A percentile compares a stretch with the other conserved stretches of the same genome.
These are phyloP conservation scores for Reticulitermes speratus DNA, from an alignment of 1,140 invertebrate species.

Conservation along the genomic window DNA sequence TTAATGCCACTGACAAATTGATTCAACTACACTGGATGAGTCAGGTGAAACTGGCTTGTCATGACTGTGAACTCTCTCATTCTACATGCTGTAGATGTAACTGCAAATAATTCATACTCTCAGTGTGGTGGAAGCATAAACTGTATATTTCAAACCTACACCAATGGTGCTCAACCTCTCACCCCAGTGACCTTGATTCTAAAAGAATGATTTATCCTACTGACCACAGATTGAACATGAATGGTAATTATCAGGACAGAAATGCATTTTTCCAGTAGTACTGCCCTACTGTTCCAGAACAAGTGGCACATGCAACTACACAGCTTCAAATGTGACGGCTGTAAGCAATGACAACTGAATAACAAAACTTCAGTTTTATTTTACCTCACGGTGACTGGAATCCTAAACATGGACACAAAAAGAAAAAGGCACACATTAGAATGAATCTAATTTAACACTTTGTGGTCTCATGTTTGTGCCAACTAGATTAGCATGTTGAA, in stretches of 20 bases:
- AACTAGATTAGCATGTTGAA: too few relatives aligned
- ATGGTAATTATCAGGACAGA: background rate
- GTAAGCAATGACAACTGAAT: background rate
- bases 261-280: background rate
- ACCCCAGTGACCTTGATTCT: background rate
- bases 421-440: conserved; percentile 34
- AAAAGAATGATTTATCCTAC: too few relatives aligned
- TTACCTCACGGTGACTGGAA: conserved; percentile 60
- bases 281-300: background rate
- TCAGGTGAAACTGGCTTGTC: background rate
- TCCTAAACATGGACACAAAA: conserved; percentile 49
- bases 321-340: background rate
- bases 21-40: background rate
- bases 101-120: background rate
- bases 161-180: background rate
- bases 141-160: background rate
- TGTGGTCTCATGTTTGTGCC: background rate
- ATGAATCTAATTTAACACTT: background rate
- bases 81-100: background rate
- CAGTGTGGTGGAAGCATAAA: background rate
- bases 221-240: background rate
- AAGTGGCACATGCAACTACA: conserved; percentile 4
- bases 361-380: conserved; percentile 28
- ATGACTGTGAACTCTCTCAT: background rate
- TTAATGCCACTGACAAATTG: too few relatives aligned